These are phyloP conservation scores for Busseola fusca DNA, from an alignment of 2,888 invertebrate species.

Conservation along the genomic window DNA sequence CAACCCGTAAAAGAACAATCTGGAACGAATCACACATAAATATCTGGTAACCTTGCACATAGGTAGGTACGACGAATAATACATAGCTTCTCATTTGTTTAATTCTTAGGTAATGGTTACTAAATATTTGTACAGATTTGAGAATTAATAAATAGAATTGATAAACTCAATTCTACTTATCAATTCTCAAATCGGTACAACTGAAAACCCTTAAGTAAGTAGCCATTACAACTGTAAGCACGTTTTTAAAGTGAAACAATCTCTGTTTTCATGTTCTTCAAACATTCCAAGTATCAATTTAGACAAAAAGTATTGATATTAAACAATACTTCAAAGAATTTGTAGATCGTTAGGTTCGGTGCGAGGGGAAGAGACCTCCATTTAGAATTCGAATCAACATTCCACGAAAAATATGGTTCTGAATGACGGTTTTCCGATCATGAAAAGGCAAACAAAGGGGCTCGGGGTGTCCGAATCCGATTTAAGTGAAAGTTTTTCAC, in stretches of 20 bases:
- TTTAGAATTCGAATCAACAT: conserved; percentile 48
- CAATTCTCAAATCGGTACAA: no score
- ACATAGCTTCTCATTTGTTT: not conserved
- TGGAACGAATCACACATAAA: conserved; percentile 32
- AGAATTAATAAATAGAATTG: not conserved
- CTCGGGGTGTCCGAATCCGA: conserved; percentile 12
- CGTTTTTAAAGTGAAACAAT: conserved; percentile 11
- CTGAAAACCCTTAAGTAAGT: conserved; percentile 22
- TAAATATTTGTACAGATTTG: conserved; percentile 16
- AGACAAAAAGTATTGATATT: conserved; percentile 50
- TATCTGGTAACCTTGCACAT: conserved; percentile 7
- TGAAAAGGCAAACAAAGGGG: conserved; percentile 51
- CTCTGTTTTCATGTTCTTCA: conserved; percentile 19
- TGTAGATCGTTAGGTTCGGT: conserved; percentile 41
- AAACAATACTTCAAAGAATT: conserved; percentile 50
- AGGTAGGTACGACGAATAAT: not conserved
- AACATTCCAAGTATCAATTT: conserved; percentile 46
- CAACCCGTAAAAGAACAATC: conserved; percentile 50
- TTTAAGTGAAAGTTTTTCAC: conserved; percentile 14
- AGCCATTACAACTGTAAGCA: conserved; percentile 19
- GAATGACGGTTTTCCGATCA: conserved; percentile 45
- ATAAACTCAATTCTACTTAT: not conserved
- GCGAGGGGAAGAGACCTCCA: conserved; percentile 39
- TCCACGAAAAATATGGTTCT: conserved; percentile 51
- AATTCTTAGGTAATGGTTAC: not conserved